Evolutionary conservation across 2,113 vertebrate species (phyloP).

Genomic region (Onychostruthus taczanowskii): DNA sequence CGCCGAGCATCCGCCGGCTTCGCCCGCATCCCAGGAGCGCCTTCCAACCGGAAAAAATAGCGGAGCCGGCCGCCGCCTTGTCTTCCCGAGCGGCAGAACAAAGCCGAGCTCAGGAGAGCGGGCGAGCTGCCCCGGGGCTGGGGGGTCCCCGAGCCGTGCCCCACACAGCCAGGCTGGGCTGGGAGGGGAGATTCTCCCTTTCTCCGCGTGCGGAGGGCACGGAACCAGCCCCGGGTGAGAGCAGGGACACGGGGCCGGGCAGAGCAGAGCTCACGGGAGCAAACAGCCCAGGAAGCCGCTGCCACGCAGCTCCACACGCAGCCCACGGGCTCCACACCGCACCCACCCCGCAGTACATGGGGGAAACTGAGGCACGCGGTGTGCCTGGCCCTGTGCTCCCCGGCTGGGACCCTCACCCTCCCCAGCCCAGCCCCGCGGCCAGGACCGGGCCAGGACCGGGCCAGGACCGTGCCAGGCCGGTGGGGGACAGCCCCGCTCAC

Average conservation of each 20-base stretch:
- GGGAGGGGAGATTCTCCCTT: neutral
- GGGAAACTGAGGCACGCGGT: neutral
- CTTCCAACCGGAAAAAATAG: slow-evolving; percentile 60
- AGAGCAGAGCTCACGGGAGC: neutral
- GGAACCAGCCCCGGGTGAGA: neutral
- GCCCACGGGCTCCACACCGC: accelerated
- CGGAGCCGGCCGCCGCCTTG: neutral
- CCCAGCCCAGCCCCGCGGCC: neutral
- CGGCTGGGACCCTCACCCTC: neutral
- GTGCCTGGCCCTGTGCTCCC: neutral
- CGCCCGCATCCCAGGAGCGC: neutral
- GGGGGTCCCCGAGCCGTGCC: neutral
- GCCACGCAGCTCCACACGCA: neutral
- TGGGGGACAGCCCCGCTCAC: neutral
- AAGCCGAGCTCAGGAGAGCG: neutral
- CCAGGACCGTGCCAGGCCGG: neutral
- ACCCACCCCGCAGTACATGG: neutral
- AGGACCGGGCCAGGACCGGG: neutral
- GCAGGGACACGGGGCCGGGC: neutral
- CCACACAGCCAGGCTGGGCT: neutral
- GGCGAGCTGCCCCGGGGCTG: neutral
- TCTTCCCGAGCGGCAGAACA: neutral
- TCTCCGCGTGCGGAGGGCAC: accelerated
- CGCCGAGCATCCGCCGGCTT: neutral
- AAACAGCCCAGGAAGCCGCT: accelerated